Evolutionary conservation across 1,140 invertebrate genomes (phyloP).

Genomic region (Drosophila rufa): DNA sequence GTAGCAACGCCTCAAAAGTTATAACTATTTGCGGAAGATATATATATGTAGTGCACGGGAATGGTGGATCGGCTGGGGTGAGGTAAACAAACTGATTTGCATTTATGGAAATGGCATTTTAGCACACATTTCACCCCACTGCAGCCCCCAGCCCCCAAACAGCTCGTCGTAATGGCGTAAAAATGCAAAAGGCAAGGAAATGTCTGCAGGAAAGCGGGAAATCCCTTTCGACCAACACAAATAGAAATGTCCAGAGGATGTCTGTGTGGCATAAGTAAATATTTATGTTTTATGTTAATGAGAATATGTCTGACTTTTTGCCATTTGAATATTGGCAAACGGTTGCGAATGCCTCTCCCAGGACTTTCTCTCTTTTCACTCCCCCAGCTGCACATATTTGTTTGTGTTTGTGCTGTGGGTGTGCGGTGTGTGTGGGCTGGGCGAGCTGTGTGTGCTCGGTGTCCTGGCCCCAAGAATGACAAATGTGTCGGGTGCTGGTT

Average conservation of each 20-base stretch:
- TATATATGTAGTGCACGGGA: conserved; percentile 22
- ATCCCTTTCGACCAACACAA: conserved; percentile 65
- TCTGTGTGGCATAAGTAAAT: conserved; percentile 77
- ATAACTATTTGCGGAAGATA: conserved; percentile 75
- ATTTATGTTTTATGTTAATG: conserved; percentile 85
- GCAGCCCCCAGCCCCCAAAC: conserved; percentile 32
- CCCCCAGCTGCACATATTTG: conserved; percentile 20
- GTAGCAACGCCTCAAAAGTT: conserved; percentile 55
- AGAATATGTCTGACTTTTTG: conserved; percentile 84
- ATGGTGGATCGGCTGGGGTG: conserved; percentile 14
- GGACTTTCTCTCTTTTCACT: conserved; percentile 40
- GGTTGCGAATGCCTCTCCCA: conserved; percentile 44
- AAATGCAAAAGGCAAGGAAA: conserved; percentile 75
- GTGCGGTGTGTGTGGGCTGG: conserved; percentile 6
- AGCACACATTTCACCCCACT: conserved; percentile 43
- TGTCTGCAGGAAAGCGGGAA: conserved; percentile 49
- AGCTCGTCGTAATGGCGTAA: conserved; percentile 65
- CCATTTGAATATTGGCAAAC: conserved; percentile 82
- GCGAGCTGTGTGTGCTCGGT: conserved; percentile 12
- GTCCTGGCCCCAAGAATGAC: conserved; percentile 64
- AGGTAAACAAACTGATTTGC: conserved; percentile 82
- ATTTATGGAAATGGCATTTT: conserved; percentile 80
- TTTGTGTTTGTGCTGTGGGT: conserved; percentile 16
- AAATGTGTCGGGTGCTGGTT: conserved; percentile 76
- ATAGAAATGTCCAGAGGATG: conserved; percentile 66